phyloP scores from a whole-genome alignment of 2,888 invertebrate species.

The Ochlodes sylvanus region DNA sequence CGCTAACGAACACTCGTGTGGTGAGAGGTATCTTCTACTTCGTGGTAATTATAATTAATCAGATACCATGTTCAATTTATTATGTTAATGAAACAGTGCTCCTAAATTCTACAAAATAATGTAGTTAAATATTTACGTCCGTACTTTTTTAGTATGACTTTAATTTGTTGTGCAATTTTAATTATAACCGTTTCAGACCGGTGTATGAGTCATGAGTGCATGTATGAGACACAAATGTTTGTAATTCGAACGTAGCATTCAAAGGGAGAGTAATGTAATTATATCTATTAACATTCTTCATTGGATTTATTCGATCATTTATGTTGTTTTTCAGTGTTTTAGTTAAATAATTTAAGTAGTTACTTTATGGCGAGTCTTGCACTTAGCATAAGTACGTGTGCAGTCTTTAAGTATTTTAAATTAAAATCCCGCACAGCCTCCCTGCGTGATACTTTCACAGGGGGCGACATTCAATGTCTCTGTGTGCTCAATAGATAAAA shows the following conservation, averaged over 20 bases:
- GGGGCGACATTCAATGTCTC: constrained; percentile 29
- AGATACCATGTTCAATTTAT: too few relatives aligned
- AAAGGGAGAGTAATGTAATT: too few relatives aligned
- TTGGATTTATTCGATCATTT: neutral
- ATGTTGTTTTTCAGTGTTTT: neutral
- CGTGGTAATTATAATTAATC: too few relatives aligned
- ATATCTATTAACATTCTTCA: too few relatives aligned
- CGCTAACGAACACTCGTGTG: too few relatives aligned
- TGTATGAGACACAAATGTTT: neutral
- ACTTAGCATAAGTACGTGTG: constrained; percentile 18
- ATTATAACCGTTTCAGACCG: neutral
- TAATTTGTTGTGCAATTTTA: constrained; percentile 7
- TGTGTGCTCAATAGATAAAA: constrained; percentile 13
- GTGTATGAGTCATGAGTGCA: too few relatives aligned
- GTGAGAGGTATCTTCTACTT: too few relatives aligned
- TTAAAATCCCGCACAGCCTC: neutral
- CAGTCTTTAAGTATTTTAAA: neutral
- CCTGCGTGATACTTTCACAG: neutral
- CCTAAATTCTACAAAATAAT: neutral
- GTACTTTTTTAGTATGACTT: neutral
- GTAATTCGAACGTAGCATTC: too few relatives aligned
- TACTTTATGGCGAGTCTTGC: constrained; percentile 14
- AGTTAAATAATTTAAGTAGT: neutral
- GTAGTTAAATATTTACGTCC: neutral
- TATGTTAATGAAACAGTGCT: too few relatives aligned